These are phyloP conservation scores for Corythaixoides concolor DNA, from an alignment of 2,113 vertebrate genomes.

Conservation along the genomic window DNA sequence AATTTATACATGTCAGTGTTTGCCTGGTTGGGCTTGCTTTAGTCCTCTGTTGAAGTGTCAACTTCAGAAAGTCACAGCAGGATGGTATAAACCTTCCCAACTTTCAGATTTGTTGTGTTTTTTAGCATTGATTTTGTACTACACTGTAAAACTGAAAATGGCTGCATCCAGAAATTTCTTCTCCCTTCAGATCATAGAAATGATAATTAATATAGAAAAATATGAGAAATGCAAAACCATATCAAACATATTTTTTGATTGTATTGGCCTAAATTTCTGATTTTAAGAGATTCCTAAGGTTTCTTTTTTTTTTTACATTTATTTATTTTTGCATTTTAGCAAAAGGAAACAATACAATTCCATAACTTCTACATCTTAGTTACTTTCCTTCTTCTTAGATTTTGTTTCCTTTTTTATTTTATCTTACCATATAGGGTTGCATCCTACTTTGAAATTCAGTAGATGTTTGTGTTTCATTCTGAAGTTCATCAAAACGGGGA, in stretches of 20 bases:
- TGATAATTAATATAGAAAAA: background rate
- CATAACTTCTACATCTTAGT: background rate
- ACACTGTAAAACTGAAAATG: background rate
- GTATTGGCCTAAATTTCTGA: background rate
- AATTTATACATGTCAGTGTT: background rate
- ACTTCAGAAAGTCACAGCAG: background rate
- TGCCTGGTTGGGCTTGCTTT: background rate
- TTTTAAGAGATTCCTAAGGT: background rate
- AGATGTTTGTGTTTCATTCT: constrained; percentile 68
- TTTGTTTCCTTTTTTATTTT: background rate
- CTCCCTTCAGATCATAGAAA: background rate
- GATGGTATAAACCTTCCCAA: background rate
- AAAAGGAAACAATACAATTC: background rate
- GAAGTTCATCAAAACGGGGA: constrained; percentile 68
- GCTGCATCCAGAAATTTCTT: background rate
- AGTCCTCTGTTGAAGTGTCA: background rate
- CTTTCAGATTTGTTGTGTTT: background rate
- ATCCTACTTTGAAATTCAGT: constrained; percentile 57
- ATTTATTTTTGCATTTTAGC: background rate
- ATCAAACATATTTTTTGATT: background rate
- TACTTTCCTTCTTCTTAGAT: background rate
- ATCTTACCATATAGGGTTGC: constrained; percentile 70
- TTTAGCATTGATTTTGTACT: background rate
- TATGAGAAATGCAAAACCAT: background rate
- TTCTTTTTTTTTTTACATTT: background rate